Evolutionary conservation across 2,888 invertebrate genomes (phyloP), one percentile per base, ranked within the genome.

Genomic region (Drosophila multiciliata): DNA sequence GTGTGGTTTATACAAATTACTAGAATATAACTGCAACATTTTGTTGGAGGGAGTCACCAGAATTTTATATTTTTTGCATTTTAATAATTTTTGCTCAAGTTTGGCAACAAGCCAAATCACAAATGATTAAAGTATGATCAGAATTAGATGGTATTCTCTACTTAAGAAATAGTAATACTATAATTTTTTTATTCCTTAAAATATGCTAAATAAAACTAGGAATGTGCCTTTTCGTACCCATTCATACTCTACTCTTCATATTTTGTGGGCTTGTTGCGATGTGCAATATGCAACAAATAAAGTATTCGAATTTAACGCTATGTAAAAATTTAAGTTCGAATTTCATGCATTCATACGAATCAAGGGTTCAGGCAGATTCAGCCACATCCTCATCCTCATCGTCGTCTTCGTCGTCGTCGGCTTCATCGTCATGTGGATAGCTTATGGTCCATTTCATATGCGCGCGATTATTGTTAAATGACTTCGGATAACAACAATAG

Each of bases 391-490:
- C 49, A n/a, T 60, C 71, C 45, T 53, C 63, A 32, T 61, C 64
- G 29, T 23, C 45, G 23, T 45, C 45, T 26, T 45, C 50, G 36
- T 23, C 48, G 4, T 32, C 60, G 26, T 40, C 60, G 5, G 15
- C 67, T 5, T 29, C 63, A 54, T 61, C 32, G 15, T 59, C 63
- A 52, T 60, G 49, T 53, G 49, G 49, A 78, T 76, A 75, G 62
- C 50, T 32, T 62, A 79, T 69, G 79, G 66, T 73, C 53, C 71
- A 87, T 83, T 85, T 75, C 74, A 83, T 83, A 77, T 83, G 83
- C 68, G 58, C 66, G 73, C 77, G 83, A 83, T 85, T 87, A 87
- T 82, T 80, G 83, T 75, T 78, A 83, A 84, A 78, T 84, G 80
- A 84, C 74, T 83, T 66, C 45, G 78, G 57, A 71, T 62, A 73